Conservation (phyloP, 1,140 invertebrate genomes). For the Cherax quadricarinatus region DNA sequence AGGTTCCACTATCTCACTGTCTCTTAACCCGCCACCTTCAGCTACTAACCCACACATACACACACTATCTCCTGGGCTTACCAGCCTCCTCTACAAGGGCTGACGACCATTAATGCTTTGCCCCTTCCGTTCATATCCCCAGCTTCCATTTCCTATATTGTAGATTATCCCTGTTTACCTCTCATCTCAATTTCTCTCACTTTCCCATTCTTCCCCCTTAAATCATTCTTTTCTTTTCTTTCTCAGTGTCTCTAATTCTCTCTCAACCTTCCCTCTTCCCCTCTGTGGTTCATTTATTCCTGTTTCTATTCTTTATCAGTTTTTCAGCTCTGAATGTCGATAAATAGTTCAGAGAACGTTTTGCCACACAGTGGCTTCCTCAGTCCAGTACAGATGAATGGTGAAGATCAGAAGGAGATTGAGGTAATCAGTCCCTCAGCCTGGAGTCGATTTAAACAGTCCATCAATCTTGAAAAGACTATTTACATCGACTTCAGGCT, state of each 20-base stretch:
- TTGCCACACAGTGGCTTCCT: too few species aligned
- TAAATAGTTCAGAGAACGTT: too few species aligned
- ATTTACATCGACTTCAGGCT: too few species aligned
- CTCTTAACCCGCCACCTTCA: not conserved
- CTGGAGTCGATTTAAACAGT: too few species aligned
- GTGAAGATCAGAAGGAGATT: too few species aligned
- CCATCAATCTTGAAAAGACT: too few species aligned
- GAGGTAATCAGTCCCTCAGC: too few species aligned
- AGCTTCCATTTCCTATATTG: not conserved
- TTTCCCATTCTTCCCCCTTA: not conserved
- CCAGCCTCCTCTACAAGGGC: not conserved
- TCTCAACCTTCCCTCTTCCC: not conserved
- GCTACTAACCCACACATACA: not conserved
- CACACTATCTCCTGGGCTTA: not conserved
- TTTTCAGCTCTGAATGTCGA: not conserved
- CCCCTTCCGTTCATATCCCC: not conserved
- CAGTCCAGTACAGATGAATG: too few species aligned
- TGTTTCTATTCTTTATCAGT: not conserved
- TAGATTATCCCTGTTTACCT: too few species aligned
- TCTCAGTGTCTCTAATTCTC: too few species aligned
- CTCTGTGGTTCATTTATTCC: not conserved
- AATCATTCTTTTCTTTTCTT: too few species aligned
- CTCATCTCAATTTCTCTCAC: not conserved
- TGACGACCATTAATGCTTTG: not conserved
- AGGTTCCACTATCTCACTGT: conserved; percentile 20